A percentile compares a stretch with the other conserved stretches of the same genome.
phyloP scores from a whole-genome alignment of 2,888 invertebrate species.

The Dryobotodes eremita region DNA sequence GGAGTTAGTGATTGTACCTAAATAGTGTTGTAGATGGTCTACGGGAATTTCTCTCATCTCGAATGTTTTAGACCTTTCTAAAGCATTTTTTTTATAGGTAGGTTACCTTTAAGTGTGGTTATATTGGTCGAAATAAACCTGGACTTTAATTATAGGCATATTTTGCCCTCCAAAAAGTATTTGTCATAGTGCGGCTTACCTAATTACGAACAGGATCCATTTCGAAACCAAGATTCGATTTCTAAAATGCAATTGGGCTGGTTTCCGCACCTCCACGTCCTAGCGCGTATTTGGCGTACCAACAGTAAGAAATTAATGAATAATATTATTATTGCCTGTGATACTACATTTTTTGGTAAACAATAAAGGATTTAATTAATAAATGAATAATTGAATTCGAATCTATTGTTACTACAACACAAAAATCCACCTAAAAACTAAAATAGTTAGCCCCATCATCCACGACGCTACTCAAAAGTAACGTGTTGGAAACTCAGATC shows the following conservation, averaged over 20 bases:
- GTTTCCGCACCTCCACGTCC: neutral
- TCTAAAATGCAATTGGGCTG: neutral
- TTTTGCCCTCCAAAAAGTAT: too few species aligned
- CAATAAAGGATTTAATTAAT: too few species aligned
- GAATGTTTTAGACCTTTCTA: neutral
- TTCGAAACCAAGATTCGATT: neutral
- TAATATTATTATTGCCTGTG: neutral
- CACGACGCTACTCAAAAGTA: too few species aligned
- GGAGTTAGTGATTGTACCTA: conserved; percentile 7
- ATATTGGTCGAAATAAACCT: neutral
- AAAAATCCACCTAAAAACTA: too few species aligned
- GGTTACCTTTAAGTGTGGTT: neutral
- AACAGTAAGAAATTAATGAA: neutral
- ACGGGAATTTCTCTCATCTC: neutral
- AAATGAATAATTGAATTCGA: too few species aligned
- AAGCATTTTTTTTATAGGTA: neutral
- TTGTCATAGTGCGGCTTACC: too few species aligned
- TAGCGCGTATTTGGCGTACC: neutral
- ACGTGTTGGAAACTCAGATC: too few species aligned
- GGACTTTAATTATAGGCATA: too few species aligned
- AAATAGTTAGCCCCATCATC: too few species aligned
- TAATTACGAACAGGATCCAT: neutral
- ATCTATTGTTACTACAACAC: too few species aligned
- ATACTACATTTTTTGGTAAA: neutral
- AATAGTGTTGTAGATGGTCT: conserved; percentile 5